Evolutionary conservation across 2,888 invertebrate genomes (phyloP), one percentile per base, ranked within the genome.

Genomic region (Acrobasis consociella): DNA sequence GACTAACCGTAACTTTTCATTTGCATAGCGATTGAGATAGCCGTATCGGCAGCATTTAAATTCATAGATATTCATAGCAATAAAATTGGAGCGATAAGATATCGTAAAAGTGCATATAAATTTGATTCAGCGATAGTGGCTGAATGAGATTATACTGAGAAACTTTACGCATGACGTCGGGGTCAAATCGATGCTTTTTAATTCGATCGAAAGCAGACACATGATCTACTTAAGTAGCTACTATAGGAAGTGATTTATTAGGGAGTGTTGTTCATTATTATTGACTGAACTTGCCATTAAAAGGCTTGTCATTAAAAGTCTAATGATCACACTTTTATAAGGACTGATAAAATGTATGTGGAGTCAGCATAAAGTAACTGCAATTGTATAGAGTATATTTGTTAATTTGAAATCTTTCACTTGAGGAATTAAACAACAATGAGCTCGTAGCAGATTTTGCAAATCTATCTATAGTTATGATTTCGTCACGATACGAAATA

Each of bases 401-500:
- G 7, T 31, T 31, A 31, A 7, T 31, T 31, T 31, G 31, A 31
- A 31, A 11, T 10, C 11, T 42, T 42, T 11, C 10, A 42, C 2
- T 8, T 42, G 3, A 10, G 13, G 2, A 2, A n/a, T n/a, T 11
- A 13, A 46, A 46, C 46, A 46, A 46, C n/a, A 46, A 22, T 22
- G 22, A 13, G 46, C 46, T 13, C 1, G 13, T 46, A 7, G n/a
- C 9, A 46, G n/a, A n/a, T n/a, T n/a, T 37, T 31, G 22, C 31
- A 56, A 55, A 46, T 11, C 38, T 22, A 9, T 13, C 15, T 53
- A 51, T 51, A 49, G 51, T 62, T 52, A 63, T 60, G 51, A 63
- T 67, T 65, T 65, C 62, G 60, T 62, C 65, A 67, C 59, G 60
- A 58, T 55, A 55, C 38, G 39, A 55, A 39, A 55, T 55, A 58